Evolutionary conservation across 2,113 vertebrate genomes (phyloP).

Genomic region (Datnioides undecimradiatus): DNA sequence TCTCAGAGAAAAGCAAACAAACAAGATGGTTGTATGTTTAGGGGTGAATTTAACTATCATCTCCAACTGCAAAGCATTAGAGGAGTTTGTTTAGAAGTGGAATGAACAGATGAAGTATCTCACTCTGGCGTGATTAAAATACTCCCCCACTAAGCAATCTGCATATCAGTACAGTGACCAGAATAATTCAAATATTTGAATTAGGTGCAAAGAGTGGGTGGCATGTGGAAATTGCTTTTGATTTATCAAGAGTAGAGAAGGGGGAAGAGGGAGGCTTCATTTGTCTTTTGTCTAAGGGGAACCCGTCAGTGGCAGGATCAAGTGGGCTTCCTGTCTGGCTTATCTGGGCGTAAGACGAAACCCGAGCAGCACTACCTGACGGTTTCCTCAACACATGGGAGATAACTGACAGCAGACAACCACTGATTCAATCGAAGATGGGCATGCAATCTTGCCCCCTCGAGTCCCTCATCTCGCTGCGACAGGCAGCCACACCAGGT

Average conservation of each 20-base stretch:
- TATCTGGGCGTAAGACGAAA: constrained; percentile 58
- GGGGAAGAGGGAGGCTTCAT: constrained; percentile 15
- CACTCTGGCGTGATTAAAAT: constrained; percentile 52
- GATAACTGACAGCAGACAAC: constrained; percentile 73
- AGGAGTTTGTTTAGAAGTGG: constrained; percentile 39
- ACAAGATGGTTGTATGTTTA: constrained; percentile 43
- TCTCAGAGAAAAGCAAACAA: constrained; percentile 55
- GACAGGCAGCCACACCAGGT: constrained; percentile 43
- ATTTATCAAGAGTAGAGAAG: constrained; percentile 16
- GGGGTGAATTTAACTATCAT: constrained; percentile 51
- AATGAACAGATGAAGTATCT: constrained; percentile 55
- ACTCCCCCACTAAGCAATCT: constrained; percentile 50
- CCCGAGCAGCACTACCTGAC: constrained; percentile 55
- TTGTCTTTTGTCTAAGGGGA: constrained; percentile 43
- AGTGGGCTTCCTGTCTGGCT: constrained; percentile 55
- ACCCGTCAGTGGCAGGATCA: constrained; percentile 39
- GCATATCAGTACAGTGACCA: constrained; percentile 45
- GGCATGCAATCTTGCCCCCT: constrained; percentile 55
- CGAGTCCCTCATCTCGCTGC: constrained; percentile 51
- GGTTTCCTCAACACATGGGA: constrained; percentile 59
- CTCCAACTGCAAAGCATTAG: constrained; percentile 43
- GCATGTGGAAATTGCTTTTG: constrained; percentile 43
- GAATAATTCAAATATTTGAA: constrained; percentile 61
- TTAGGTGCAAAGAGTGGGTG: constrained; percentile 34
- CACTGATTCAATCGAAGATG: constrained; percentile 70